Base-by-base conservation (phyloP, 2,113 vertebrate genomes). In the Heliornis fulica region DNA sequence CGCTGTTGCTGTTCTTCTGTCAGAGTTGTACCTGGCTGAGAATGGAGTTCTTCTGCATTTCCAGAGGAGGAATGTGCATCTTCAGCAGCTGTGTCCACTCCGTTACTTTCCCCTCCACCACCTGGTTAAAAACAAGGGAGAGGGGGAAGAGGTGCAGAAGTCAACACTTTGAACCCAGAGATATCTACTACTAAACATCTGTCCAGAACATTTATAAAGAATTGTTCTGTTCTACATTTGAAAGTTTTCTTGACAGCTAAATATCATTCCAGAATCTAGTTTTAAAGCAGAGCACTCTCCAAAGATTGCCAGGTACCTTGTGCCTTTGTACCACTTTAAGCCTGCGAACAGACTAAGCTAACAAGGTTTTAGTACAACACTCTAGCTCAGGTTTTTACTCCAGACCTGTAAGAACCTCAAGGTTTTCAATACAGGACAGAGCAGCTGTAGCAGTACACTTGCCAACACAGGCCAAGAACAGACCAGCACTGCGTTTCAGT, bases 1-100 rank as follows among this genome's bases (percentile, higher is more conserved):
- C 98, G 98, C 72, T 85, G 66, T 5, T 95, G 98, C 65, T 99
- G 98, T 94, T 99, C 99, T 89, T 99, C 98, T 0, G 98, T 99
- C 28, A 99, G 97, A 4, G 89, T 92, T 1, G 97, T 69, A 5
- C 94, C 97, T 5, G 96, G 94, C 60, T 94, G 75, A 65, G 90
- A 36, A 14, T 1, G 3, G 38, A 46, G 80, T 3, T 64, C 50
- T 88, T 89, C 98, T 18, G 76, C 59, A 2, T 78, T 89, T 41
- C 94, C 95, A 28, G 60, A 28, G 69, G 94, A 96, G 1, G 96
- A 66, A 60, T 77, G 95, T 1, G 78, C 81, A 25, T 98, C 98
- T 16, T 85, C 89, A 6, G 96, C 63, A 11, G 43, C 53, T 69
- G 54, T 3, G 25, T 75, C 94, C 38, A 71, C 84, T 7, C 15